Evolutionary conservation across 2,113 vertebrate species (phyloP).

Genomic region (Periophthalmodon schlosseri): DNA sequence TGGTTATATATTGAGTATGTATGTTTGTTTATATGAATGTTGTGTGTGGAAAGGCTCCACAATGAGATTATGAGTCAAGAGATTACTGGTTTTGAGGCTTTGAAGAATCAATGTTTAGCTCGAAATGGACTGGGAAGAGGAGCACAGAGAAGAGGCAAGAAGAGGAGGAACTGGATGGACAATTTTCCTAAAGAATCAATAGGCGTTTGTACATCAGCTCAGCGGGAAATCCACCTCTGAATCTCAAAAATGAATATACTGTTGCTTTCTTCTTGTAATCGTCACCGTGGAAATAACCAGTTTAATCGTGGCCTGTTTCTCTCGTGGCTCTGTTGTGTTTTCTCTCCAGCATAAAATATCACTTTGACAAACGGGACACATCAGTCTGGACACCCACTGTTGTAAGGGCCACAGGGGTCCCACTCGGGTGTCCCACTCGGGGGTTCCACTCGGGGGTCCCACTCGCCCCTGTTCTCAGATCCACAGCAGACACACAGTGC

Average conservation of each 20-base stretch:
- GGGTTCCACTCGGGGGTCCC: background rate
- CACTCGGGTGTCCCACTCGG: slow-evolving; percentile 9
- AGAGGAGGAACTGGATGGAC: slow-evolving; percentile 45
- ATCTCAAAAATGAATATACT: slow-evolving; percentile 57
- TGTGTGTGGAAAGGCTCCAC: slow-evolving; percentile 44
- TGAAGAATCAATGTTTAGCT: slow-evolving; percentile 53
- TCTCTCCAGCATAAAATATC: slow-evolving; percentile 69
- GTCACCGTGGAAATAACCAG: slow-evolving; percentile 72
- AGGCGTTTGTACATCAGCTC: slow-evolving; percentile 14
- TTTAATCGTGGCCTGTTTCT: slow-evolving; percentile 75
- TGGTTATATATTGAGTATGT: slow-evolving; percentile 57
- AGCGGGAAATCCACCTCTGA: slow-evolving; percentile 52
- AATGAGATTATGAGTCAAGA: slow-evolving; percentile 67
- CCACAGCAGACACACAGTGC: slow-evolving; percentile 60
- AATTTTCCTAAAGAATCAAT: slow-evolving; percentile 37
- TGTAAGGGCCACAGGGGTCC: slow-evolving; percentile 40
- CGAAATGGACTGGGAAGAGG: slow-evolving; percentile 41
- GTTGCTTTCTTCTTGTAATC: slow-evolving; percentile 71
- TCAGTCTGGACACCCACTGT: slow-evolving; percentile 31
- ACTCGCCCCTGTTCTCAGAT: slow-evolving; percentile 37
- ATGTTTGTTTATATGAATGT: slow-evolving; percentile 39
- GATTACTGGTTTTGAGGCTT: slow-evolving; percentile 62
- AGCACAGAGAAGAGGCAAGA: slow-evolving; percentile 39
- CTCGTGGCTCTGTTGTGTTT: slow-evolving; percentile 74
- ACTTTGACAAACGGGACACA: slow-evolving; percentile 59